Evolutionary conservation across 2,113 vertebrate species (phyloP).

Genomic region (Drymodes brunneopygia): DNA sequence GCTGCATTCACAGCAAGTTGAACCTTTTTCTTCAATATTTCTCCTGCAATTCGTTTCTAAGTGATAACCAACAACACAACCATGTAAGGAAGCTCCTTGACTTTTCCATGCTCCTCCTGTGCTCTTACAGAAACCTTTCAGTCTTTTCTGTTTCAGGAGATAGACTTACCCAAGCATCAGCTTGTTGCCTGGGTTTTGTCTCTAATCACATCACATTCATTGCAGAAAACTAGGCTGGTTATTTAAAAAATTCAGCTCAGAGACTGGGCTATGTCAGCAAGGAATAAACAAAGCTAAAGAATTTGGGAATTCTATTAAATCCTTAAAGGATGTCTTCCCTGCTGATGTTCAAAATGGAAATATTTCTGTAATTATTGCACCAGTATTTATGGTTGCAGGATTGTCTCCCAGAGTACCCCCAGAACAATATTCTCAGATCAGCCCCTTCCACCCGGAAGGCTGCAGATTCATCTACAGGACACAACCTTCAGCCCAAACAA

Average conservation of each 20-base stretch:
- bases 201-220: neutral
- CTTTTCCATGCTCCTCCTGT: neutral
- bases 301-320: neutral
- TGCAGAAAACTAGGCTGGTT: neutral
- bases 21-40: neutral
- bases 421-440: neutral
- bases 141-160: neutral
- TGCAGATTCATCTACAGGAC: neutral
- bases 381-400: neutral
- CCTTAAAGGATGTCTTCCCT: neutral
- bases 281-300: neutral
- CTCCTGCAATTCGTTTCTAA: neutral
- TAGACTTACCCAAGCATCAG: neutral
- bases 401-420: neutral
- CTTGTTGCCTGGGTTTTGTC: neutral
- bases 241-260: neutral
- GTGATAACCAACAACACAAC: neutral
- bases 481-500: neutral
- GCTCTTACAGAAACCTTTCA: neutral
- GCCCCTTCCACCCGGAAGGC: neutral
- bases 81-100: neutral
- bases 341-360: neutral
- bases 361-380: neutral
- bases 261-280: neutral
- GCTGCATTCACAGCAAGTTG: neutral